These are phyloP conservation scores for Morone saxatilis DNA, from an alignment of 2,113 vertebrate genomes.

Conservation along the genomic window DNA sequence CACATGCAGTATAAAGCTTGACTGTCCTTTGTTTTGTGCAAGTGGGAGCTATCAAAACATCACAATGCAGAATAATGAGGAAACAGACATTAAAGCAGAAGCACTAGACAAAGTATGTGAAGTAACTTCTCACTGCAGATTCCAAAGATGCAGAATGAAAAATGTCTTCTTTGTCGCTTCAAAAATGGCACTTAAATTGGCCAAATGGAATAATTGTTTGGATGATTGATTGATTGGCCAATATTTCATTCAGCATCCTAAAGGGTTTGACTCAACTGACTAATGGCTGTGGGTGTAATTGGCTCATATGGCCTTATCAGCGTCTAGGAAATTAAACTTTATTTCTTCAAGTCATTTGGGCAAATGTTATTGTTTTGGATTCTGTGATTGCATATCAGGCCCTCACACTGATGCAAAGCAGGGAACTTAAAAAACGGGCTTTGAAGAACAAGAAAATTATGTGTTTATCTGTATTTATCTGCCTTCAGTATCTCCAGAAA, in stretches of 20 bases:
- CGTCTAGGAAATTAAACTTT: conserved; percentile 51
- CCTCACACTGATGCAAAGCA: neutral
- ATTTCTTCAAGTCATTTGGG: conserved; percentile 57
- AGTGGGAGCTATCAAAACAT: neutral
- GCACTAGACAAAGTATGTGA: neutral
- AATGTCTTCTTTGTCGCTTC: conserved; percentile 16
- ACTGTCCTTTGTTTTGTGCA: conserved; percentile 13
- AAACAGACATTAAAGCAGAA: neutral
- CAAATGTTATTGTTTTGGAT: conserved; percentile 44
- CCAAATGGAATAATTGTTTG: conserved; percentile 47
- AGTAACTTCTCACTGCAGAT: neutral
- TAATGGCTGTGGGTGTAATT: conserved; percentile 62
- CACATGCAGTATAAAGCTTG: conserved; percentile 66
- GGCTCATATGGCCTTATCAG: conserved; percentile 61
- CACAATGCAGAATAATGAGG: conserved; percentile 3
- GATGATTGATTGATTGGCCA: conserved; percentile 65
- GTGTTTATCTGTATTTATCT: neutral
- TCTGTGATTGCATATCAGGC: neutral
- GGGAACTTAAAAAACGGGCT: neutral
- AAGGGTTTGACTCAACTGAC: conserved; percentile 46
- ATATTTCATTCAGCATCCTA: conserved; percentile 53
- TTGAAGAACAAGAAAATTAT: neutral
- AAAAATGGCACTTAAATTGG: conserved; percentile 12
- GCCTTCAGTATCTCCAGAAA: neutral
- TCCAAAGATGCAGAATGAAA: neutral